These are phyloP conservation scores for Ephialtes manifestator DNA, from an alignment of 2,888 invertebrate genomes.

Conservation along the genomic window DNA sequence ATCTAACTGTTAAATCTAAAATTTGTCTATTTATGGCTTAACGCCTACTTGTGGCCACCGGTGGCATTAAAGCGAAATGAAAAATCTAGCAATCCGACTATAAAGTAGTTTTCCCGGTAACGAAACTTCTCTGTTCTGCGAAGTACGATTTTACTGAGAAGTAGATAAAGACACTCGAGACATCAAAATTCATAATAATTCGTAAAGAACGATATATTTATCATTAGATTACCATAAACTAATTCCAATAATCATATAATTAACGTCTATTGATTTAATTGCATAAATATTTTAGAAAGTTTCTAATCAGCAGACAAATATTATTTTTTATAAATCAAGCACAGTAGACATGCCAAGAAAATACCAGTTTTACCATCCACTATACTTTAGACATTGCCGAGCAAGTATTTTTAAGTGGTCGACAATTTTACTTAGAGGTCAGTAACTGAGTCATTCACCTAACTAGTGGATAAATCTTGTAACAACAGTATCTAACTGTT, in stretches of 20 bases:
- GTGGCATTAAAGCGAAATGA: no score
- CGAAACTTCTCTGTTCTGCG: no score
- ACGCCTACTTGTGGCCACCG: no score
- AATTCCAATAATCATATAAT: background rate
- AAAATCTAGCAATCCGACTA: no score
- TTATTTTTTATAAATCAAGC: background rate
- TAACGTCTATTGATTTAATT: no score
- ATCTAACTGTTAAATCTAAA: no score
- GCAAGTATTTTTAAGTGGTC: background rate
- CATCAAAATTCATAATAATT: no score
- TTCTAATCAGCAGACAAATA: background rate
- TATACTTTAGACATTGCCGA: background rate
- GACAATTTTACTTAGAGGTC: constrained; percentile 7
- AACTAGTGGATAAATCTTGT: background rate
- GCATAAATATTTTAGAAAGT: background rate
- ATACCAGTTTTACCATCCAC: background rate
- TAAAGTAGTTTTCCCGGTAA: no score
- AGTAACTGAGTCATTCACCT: constrained; percentile 13
- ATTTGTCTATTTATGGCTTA: no score
- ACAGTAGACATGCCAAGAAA: background rate
- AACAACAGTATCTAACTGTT: background rate
- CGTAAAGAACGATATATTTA: no score
- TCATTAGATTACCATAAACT: background rate
- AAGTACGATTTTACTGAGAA: no score
- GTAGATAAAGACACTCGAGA: no score